Evolutionary conservation across 1,140 invertebrate species (phyloP).

Genomic region (Bombus pascuorum): DNA sequence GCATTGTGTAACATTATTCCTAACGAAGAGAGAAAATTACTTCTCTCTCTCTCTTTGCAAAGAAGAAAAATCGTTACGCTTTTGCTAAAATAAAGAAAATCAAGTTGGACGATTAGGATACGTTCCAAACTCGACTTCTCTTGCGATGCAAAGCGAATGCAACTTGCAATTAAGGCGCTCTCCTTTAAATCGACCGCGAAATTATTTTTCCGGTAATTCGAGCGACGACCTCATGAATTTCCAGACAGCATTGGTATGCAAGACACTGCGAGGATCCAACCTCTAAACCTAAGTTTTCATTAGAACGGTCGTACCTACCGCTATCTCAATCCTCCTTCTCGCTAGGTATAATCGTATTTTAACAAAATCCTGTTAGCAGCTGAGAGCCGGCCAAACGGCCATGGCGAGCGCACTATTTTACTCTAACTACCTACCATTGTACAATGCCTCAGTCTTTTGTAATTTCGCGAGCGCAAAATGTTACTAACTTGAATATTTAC

Average conservation of each 20-base stretch:
- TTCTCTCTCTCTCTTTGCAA: not conserved
- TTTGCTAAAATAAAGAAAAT: not conserved
- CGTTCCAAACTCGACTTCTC: no score
- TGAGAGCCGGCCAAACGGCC: conserved; percentile 2
- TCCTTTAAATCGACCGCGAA: not conserved
- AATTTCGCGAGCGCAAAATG: conserved; percentile 32
- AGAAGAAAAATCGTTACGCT: not conserved
- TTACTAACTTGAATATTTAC: conserved; percentile 11
- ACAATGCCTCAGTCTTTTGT: conserved; percentile 31
- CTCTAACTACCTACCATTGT: conserved; percentile 9
- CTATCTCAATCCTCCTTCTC: conserved; percentile 40
- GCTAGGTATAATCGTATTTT: conserved; percentile 46
- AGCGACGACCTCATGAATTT: conserved; percentile 21
- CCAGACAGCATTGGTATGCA: conserved; percentile 35
- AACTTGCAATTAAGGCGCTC: not conserved
- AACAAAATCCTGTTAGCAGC: conserved; percentile 54
- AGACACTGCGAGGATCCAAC: conserved; percentile 27
- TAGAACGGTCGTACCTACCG: conserved; percentile 37
- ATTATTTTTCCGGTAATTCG: conserved; percentile 47
- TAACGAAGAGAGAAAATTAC: not conserved
- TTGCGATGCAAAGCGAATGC: not conserved
- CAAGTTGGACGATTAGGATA: not conserved
- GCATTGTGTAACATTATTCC: not conserved
- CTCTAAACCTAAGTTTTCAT: conserved; percentile 55
- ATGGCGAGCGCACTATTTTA: conserved; percentile 30